Evolutionary conservation across 2,888 invertebrate genomes (phyloP), one percentile per base, ranked within the genome.

Genomic region (Plusia festucae): DNA sequence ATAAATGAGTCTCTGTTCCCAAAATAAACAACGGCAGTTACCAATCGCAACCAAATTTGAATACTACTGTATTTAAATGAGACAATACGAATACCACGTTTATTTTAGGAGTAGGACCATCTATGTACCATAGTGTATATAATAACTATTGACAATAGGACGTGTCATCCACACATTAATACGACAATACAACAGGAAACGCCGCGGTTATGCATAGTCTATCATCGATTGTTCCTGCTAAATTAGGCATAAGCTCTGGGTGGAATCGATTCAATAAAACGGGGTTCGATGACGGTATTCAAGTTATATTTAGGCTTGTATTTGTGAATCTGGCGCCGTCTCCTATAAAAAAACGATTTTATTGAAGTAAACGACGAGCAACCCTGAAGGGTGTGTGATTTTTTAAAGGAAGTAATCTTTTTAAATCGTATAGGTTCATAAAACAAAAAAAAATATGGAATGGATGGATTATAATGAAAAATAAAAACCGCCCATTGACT

Each of bases 151-250:
- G 52, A 76, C 72, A 72, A 75, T 72, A 20, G 54, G 15, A 49
- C 53, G 52, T 54, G 40, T 6, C 71, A 70, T 44, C 8, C 46
- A 60, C 32, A 58, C 66, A 72, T 63, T 54, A 62, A 62, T 62
- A 59, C 51, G 53, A 68, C 75, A 74, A 57, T 74, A 52, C 7
- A 51, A 24, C 78, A 78, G 78, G 78, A 75, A 75, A 60, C 74
- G 60, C 53, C 56, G 40, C 53, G 52, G 51, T 24, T 52, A 44
- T 56, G 58, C 46, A 40, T n/a, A n/a, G 49, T 54, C 60, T 61
- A 68, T 49, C 32, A 63, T 51, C 76, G 60, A 76, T 79, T 76
- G 76, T 76, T 79, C 70, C 51, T 27, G 32, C 76, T 44, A 57
- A 78, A 67, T 75, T 75, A 61, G 70, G 71, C 53, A 44, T 51